A percentile compares a stretch with the other conserved stretches of the same genome.
Evolutionary conservation across 2,113 vertebrate genomes (phyloP).

Genomic region (Gnathonemus echidnorhynchus): DNA sequence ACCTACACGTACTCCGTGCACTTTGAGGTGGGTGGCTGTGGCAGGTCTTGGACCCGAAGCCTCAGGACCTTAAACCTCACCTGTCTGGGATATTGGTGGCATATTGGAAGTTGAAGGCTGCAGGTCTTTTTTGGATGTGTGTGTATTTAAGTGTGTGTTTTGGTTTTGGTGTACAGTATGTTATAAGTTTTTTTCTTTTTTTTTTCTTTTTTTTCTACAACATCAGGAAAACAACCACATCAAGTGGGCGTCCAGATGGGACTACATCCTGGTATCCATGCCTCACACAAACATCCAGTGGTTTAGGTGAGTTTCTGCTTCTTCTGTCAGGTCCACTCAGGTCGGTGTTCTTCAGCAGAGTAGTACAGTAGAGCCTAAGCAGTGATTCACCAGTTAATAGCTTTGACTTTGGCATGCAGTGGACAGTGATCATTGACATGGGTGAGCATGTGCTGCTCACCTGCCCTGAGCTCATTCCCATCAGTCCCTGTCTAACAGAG

Average conservation of each 20-base stretch:
- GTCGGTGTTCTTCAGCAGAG: neutral
- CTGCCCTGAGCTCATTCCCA: neutral
- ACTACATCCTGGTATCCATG: constrained; percentile 98
- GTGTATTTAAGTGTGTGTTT: neutral
- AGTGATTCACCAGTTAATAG: neutral
- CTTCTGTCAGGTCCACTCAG: neutral
- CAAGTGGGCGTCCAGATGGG: constrained; percentile 96
- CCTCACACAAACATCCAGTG: constrained; percentile 97
- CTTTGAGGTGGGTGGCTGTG: constrained; percentile 66
- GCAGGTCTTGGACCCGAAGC: neutral
- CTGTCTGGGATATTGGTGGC: neutral
- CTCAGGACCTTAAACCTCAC: neutral
- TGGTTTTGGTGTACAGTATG: neutral
- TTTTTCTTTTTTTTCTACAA: neutral
- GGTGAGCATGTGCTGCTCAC: neutral
- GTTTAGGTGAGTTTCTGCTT: constrained; percentile 74
- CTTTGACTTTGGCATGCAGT: neutral
- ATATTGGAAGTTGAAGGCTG: neutral
- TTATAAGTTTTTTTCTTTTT: neutral
- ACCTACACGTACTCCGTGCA: constrained; percentile 81
- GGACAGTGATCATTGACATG: neutral
- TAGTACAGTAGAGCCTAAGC: neutral
- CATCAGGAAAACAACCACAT: constrained; percentile 74
- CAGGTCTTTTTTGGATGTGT: neutral
- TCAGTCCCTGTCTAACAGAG: neutral